phyloP scores from a whole-genome alignment of 1,140 invertebrate genomes.

The Phocides pigmalion region DNA sequence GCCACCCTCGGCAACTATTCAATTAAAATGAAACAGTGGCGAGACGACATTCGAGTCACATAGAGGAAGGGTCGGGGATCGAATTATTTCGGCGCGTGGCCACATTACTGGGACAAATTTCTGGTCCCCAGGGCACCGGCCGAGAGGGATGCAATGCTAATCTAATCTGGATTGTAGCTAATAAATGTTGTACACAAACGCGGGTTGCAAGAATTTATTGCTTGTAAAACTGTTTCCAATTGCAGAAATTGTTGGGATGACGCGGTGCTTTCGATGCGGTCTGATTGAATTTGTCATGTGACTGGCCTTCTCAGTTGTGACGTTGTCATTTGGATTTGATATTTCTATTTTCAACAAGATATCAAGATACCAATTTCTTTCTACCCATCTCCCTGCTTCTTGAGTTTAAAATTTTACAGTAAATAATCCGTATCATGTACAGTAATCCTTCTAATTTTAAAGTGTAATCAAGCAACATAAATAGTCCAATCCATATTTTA shows the following conservation, averaged over 20 bases:
- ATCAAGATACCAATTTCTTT: no score
- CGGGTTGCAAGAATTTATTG: constrained; percentile 76
- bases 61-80: constrained; percentile 73
- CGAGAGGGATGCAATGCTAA: constrained; percentile 79
- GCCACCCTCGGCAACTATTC: constrained; percentile 75
- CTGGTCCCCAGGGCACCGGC: constrained; percentile 62
- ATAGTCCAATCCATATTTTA: no score
- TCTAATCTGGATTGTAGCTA: constrained; percentile 82
- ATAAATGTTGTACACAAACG: constrained; percentile 78
- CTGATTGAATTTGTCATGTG: constrained; percentile 76
- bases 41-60: constrained; percentile 78
- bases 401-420: no score
- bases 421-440: no score
- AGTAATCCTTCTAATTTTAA: no score
- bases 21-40: constrained; percentile 80
- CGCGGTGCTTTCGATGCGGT: constrained; percentile 58
- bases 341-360: no score
- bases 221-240: constrained; percentile 83
- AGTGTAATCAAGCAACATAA: no score
- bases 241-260: constrained; percentile 73
- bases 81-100: constrained; percentile 82
- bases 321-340: no score
- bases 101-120: constrained; percentile 80
- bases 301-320: constrained; percentile 51
- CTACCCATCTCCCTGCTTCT: no score